Evolutionary conservation across 2,888 invertebrate species (phyloP).

Genomic region (Coleophora deauratella): DNA sequence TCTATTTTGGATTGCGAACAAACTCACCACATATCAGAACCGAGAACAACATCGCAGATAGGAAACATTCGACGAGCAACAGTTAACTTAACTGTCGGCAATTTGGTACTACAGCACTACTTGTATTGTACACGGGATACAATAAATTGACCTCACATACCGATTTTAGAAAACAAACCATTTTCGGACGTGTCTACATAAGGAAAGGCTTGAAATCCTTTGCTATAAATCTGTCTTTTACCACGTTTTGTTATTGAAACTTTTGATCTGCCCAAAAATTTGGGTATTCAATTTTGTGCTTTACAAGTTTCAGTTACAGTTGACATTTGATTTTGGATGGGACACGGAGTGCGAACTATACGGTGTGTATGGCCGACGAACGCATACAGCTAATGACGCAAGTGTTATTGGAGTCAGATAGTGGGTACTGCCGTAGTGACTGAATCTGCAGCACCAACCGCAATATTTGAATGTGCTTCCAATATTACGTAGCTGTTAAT

Average conservation of each 20-base stretch:
- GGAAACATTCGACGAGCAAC: conserved; percentile 52
- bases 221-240: conserved; percentile 10
- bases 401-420: conserved; percentile 59
- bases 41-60: conserved; percentile 46
- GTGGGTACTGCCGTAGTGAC: conserved; percentile 32
- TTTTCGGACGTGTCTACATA: conserved; percentile 7
- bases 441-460: background rate
- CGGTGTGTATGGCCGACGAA: conserved; percentile 46
- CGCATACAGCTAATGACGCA: conserved; percentile 59
- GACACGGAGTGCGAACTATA: conserved; percentile 25
- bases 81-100: conserved; percentile 63
- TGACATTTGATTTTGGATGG: conserved; percentile 16
- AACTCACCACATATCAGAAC: conserved; percentile 42
- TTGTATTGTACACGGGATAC: conserved; percentile 47
- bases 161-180: conserved; percentile 13
- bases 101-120: conserved; percentile 36
- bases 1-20: too few species aligned
- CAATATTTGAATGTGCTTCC: too few species aligned
- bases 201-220: conserved; percentile 11
- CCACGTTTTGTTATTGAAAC: conserved; percentile 11
- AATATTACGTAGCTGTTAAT: too few species aligned
- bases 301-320: conserved; percentile 7
- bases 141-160: conserved; percentile 43
- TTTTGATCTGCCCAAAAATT: conserved; percentile 14
- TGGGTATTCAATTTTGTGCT: conserved; percentile 25